Base-by-base conservation (phyloP, 2,113 vertebrate genomes). In the Tragelaphus imberbis region DNA sequence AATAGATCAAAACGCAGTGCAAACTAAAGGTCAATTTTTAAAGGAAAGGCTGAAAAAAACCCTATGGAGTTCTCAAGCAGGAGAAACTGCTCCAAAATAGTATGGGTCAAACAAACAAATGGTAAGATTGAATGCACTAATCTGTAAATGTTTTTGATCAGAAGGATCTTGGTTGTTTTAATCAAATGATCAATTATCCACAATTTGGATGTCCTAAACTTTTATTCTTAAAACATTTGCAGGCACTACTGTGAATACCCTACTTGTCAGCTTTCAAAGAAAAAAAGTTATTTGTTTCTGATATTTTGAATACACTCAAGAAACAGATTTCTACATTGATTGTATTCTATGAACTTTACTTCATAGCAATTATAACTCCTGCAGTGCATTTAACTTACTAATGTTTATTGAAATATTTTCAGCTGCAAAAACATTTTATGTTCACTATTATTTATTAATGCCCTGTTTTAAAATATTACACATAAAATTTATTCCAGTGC, bases 381-480 rank as follows among this genome's bases (percentile, higher is more conserved):
- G 90, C 84, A 96, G 92, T 51, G 89, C 94, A 85, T 96, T 96
- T 97, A 96, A 98, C 84, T 97, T 95, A 93, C 95, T 96, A 97
- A 97, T 97, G 97, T 97, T 98, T 98, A 98, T 98, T 98, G 98
- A 98, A 98, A 98, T 98, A 98, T 97, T 98, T 98, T 98, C 98
- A 97, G 97, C 95, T 98, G 94, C 96, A 98, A 97, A 98, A 98
- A 98, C 91, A 97, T 97, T 98, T 98, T 98, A 98, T 98, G 97
- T 97, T 97, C 97, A 96, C 97, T 97, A 98, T 98, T 98, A 98
- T 98, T 98, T 98, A 98, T 98, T 98, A 98, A 98, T 98, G 97
- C 97, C 96, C 94, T 96, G 96, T 98, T 98, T 98, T 97, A 98
- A 98, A 98, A 98, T 98, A 98, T 98, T 98, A 98, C 95, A 85